Base-by-base conservation (phyloP, 2,797 vertebrate species). In the Nyctibius grandis region DNA sequence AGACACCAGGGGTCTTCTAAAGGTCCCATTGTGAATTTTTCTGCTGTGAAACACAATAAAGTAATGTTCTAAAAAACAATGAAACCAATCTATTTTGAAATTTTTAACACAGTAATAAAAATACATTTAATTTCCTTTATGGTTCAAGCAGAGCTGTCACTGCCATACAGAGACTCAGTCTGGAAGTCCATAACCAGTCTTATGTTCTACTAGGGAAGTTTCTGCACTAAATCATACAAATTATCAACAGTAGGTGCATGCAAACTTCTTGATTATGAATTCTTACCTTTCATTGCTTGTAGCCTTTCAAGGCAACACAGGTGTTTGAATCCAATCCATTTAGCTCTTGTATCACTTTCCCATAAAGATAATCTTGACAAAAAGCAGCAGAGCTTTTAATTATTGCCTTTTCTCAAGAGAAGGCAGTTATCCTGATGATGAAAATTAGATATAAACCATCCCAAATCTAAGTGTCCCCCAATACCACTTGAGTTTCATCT, bases 361-460 rank as follows among this genome's bases (percentile, higher is more conserved):
- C 10, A 59, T 75, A 56, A 59, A 91, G 34, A 68, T 31, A 86
- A 57, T 64, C 54, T 77, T 86, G 47, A 90, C 50, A 70, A 88
- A 93, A 89, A 73, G 7, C 17, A 84, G 11, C 3, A 16, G 38
- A 75, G 33, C 69, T 91, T 72, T 63, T 75, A 91, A 94, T 93
- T 93, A 88, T 42, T 86, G 13, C 9, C 3, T 79, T 86, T 94
- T 88, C 76, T 54, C 54, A 79, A 72, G 70, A 93, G 69, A 91
- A 84, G 10, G 9, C 20, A 67, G 51, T 70, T 45, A 85, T 76
- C 26, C n/a, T 57, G 47, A 76, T 73, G 54, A 91, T 54, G 70
- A 90, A 95, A 95, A 91, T 88, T 74, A 85, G 21, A 44, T 70
- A 88, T 48, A 91, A 93, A 86, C 8, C 36, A 64, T 70, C 76